Percentiles rank a stretch among this genome's conserved stretches.
Conservation (phyloP, 2,797 vertebrate species). For the Hyperoplus immaculatus region DNA sequence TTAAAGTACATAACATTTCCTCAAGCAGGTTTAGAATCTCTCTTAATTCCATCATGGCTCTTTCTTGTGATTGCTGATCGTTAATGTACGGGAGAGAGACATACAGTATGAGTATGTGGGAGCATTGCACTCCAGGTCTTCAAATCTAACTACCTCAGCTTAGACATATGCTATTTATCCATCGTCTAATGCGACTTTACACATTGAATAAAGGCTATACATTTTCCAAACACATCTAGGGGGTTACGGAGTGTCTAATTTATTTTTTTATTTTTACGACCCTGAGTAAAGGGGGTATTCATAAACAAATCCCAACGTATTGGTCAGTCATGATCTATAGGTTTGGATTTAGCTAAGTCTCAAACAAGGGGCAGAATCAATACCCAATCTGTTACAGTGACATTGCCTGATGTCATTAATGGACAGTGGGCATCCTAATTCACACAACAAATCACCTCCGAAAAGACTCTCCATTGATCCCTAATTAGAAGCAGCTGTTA, state of each 20-base stretch:
- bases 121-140: constrained; percentile 13
- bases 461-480: constrained; percentile 86
- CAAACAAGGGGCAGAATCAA: constrained; percentile 56
- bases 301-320: constrained; percentile 45
- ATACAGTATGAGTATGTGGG: constrained; percentile 1
- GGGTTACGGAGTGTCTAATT: not conserved
- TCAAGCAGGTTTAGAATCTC: constrained; percentile 19
- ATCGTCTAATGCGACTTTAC: constrained; percentile 58
- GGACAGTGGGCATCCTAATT: constrained; percentile 82
- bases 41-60: not conserved
- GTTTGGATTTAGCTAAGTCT: constrained; percentile 43
- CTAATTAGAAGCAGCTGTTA: constrained; percentile 87
- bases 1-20: constrained; percentile 10
- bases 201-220: constrained; percentile 40
- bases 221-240: constrained; percentile 22
- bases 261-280: constrained; percentile 19
- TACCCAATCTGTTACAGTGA: constrained; percentile 67
- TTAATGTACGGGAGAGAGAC: constrained; percentile 18
- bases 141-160: constrained; percentile 10
- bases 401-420: constrained; percentile 76
- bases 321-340: constrained; percentile 41
- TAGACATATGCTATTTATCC: constrained; percentile 46
- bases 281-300: constrained; percentile 42
- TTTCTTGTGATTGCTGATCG: constrained; percentile 29
- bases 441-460: constrained; percentile 88